Conservation (phyloP, 2,797 vertebrate species). For the Notamacropus eugenii region DNA sequence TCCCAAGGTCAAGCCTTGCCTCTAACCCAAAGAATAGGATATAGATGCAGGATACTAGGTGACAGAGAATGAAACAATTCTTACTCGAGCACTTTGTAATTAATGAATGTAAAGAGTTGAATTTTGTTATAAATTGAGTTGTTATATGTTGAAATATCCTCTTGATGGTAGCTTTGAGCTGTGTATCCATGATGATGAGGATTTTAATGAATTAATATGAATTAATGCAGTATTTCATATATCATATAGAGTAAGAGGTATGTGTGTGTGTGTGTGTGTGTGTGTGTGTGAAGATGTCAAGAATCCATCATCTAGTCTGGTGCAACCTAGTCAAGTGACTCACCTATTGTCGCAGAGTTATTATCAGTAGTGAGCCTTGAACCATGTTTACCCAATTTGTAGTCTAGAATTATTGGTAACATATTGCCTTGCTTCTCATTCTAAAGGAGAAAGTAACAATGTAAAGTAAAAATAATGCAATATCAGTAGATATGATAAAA, state of each 20-base stretch:
- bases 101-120: neutral
- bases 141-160: neutral
- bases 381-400: neutral
- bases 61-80: neutral
- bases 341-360: neutral
- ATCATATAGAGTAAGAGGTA: neutral
- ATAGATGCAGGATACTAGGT: too few relatives aligned
- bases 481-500: neutral
- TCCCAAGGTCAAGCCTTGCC: neutral
- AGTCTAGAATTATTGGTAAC: neutral
- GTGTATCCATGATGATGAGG: neutral
- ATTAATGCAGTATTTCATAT: neutral
- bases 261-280: too few relatives aligned
- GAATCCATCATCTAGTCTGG: neutral
- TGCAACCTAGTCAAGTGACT: neutral
- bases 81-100: neutral
- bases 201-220: too few relatives aligned
- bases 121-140: neutral
- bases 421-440: neutral
- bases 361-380: neutral
- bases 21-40: neutral
- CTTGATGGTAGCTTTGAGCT: neutral
- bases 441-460: neutral
- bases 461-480: neutral
- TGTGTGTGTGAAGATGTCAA: too few relatives aligned